phyloP scores from a whole-genome alignment of 2,113 vertebrate genomes.

The Callopanchax toddi region DNA sequence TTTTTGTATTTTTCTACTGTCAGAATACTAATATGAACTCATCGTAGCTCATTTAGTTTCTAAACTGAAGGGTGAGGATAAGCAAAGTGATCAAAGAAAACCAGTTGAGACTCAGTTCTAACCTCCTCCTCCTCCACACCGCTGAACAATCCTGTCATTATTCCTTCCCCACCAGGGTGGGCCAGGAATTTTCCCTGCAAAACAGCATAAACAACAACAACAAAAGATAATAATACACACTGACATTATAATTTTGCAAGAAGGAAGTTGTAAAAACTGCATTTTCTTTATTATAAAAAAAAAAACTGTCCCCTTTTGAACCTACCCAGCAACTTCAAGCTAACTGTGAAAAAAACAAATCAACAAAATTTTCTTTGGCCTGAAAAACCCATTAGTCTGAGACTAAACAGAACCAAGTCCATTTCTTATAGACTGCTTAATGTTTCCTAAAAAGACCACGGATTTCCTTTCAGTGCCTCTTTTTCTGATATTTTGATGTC shows the following conservation, averaged over 20 bases:
- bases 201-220: constrained; percentile 66
- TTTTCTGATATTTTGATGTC: constrained; percentile 37
- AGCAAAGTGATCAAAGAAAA: constrained; percentile 28
- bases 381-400: constrained; percentile 20
- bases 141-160: constrained; percentile 73
- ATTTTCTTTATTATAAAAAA: no score
- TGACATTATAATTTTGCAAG: constrained; percentile 27
- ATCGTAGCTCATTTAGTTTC: neutral
- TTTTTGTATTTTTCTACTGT: no score
- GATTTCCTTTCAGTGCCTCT: constrained; percentile 12
- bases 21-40: no score
- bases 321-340: constrained; percentile 1
- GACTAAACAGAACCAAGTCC: constrained; percentile 12
- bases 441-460: constrained; percentile 14
- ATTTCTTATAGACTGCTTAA: constrained; percentile 2
- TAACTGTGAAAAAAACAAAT: constrained; percentile 5
- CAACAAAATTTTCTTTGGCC: neutral
- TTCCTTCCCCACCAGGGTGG: constrained; percentile 61
- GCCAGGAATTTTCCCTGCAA: constrained; percentile 69
- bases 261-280: constrained; percentile 22
- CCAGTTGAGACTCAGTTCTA: constrained; percentile 31
- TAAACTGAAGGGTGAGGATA: no score
- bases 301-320: constrained; percentile 20
- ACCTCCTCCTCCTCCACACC: constrained; percentile 30
- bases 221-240: constrained; percentile 55